Conservation (phyloP, 2,113 vertebrate genomes). For the Leiothrix lutea region DNA sequence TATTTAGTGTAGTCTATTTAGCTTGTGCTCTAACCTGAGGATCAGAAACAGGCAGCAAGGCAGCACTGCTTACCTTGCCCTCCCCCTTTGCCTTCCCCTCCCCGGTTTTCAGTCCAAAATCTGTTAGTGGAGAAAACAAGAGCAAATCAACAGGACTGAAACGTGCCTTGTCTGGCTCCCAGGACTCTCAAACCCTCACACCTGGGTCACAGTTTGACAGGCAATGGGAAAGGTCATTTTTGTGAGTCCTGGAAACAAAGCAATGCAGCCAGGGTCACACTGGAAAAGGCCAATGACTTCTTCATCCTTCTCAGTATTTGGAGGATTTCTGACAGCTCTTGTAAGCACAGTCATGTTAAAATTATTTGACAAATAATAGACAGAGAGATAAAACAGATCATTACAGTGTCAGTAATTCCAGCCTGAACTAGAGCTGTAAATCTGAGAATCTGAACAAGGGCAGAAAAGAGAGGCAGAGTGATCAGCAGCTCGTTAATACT, state of each 20-base stretch:
- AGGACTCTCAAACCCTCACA: conserved; percentile 25
- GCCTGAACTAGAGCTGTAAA: conserved; percentile 18
- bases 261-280: not conserved
- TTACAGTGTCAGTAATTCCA: conserved; percentile 21
- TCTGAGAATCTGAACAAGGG: conserved; percentile 10
- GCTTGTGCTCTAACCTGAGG: conserved; percentile 41
- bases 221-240: conserved; percentile 19
- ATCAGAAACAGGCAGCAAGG: conserved; percentile 35
- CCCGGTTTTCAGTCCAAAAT: not conserved
- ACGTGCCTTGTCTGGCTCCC: conserved; percentile 9
- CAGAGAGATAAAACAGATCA: conserved; percentile 31
- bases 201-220: conserved; percentile 17
- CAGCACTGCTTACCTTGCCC: not conserved
- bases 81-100: not conserved
- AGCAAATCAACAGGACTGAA: not conserved
- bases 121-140: conserved; percentile 27
- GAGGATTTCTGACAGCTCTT: conserved; percentile 42
- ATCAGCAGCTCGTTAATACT: conserved; percentile 19
- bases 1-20: conserved; percentile 44
- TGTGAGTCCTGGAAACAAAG: not conserved
- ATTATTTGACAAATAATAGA: conserved; percentile 36
- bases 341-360: not conserved
- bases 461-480: conserved; percentile 23
- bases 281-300: not conserved
- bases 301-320: not conserved